Percentiles rank a stretch among this genome's conserved stretches.
Conservation (phyloP, 2,113 vertebrate species). For the Syngnathus typhle region DNA sequence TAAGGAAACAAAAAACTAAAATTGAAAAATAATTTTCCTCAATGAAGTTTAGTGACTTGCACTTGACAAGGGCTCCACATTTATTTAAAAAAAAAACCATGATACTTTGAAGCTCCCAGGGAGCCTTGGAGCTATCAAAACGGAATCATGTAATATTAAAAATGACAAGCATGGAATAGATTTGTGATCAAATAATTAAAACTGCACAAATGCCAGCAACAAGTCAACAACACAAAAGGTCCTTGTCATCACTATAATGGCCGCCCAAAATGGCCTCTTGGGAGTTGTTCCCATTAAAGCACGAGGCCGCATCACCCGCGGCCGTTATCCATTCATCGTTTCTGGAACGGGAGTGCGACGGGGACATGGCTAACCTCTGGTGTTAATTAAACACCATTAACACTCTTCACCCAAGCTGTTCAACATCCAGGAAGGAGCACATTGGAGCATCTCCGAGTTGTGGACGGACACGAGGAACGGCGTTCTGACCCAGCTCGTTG, state of each 20-base stretch:
- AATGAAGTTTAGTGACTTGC: no score
- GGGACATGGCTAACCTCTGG: conserved; percentile 36
- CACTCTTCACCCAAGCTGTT: conserved; percentile 36
- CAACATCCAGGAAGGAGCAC: conserved; percentile 16
- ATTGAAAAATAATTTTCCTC: no score
- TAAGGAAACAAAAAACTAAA: no score
- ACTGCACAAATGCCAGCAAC: neutral
- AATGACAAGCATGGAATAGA: neutral
- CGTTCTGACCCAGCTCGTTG: conserved; percentile 27
- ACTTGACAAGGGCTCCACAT: neutral
- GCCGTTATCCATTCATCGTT: conserved; percentile 26
- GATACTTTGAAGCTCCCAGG: neutral
- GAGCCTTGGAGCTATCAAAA: neutral
- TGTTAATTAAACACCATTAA: conserved; percentile 49
- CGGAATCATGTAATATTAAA: neutral
- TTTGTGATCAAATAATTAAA: neutral
- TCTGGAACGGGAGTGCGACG: conserved; percentile 21
- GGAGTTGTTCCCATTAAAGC: conserved; percentile 7
- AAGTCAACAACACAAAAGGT: conserved; percentile 3
- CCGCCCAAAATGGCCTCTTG: neutral
- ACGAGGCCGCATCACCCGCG: neutral
- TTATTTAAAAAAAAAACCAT: neutral
- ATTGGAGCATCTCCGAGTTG: neutral
- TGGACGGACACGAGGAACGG: neutral
- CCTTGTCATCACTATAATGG: conserved; percentile 9